Conservation (phyloP, 2,113 vertebrate species). For the Halcyon senegalensis region DNA sequence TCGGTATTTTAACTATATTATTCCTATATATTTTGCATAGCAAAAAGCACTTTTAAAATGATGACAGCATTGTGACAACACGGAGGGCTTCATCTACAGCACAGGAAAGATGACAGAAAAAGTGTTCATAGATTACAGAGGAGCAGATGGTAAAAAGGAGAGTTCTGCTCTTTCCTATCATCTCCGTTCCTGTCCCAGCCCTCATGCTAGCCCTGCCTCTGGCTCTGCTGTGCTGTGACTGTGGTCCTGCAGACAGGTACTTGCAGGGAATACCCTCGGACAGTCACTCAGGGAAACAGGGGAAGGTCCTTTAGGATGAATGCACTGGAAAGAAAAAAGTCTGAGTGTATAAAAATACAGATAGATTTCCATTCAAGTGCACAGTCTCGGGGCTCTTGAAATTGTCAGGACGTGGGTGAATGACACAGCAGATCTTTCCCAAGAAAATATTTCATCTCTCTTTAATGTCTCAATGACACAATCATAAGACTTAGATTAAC, state of each 20-base stretch:
- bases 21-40: background rate
- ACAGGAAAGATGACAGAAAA: background rate
- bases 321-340: background rate
- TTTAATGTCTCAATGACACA: background rate
- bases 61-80: background rate
- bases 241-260: background rate
- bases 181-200: background rate
- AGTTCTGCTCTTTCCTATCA: background rate
- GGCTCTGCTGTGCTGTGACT: background rate
- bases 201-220: background rate
- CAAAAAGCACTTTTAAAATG: background rate
- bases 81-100: background rate
- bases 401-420: background rate
- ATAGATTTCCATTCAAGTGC: background rate
- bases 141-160: background rate
- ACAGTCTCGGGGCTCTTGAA: background rate
- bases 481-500: background rate
- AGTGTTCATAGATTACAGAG: background rate
- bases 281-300: background rate
- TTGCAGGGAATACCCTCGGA: background rate
- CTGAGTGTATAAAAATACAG: fast-evolving
- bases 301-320: background rate
- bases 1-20: no score
- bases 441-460: background rate
- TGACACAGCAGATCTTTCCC: background rate